Evolutionary conservation across 1,140 invertebrate species (phyloP).

Genomic region (Steinernema khuongi): DNA sequence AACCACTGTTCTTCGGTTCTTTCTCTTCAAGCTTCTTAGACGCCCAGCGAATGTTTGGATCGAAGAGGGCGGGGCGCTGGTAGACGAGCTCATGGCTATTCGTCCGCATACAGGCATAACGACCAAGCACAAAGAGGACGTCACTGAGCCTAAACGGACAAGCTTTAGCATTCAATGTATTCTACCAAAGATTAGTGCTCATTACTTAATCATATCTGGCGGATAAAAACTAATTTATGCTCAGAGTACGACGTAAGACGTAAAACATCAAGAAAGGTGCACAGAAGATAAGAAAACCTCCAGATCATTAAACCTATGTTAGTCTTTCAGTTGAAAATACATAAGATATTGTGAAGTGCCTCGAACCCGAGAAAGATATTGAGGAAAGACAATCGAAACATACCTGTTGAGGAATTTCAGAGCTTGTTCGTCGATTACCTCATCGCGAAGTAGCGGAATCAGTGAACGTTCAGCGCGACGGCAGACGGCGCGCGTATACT

Average conservation of each 20-base stretch:
- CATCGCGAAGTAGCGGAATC: constrained; percentile 34
- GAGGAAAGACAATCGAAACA: background rate
- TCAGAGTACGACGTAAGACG: too few species aligned
- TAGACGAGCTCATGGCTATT: background rate
- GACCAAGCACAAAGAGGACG: constrained; percentile 40
- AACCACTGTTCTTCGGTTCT: background rate
- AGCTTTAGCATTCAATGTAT: too few species aligned
- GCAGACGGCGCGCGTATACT: constrained; percentile 34
- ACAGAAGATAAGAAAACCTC: too few species aligned
- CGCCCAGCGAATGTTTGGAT: constrained; percentile 7
- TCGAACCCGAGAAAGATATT: background rate
- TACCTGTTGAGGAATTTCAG: constrained; percentile 40
- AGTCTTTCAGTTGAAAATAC: too few species aligned
- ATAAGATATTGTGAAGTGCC: background rate
- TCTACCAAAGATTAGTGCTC: too few species aligned
- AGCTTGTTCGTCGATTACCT: constrained; percentile 33
- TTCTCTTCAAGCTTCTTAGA: background rate
- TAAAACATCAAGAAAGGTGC: too few species aligned
- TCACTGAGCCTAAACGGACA: constrained; percentile 39
- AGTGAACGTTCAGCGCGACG: constrained; percentile 32
- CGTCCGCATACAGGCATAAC: constrained; percentile 34
- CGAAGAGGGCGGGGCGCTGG: constrained; percentile 1
- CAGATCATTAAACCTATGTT: too few species aligned
- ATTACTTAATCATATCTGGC: too few species aligned
- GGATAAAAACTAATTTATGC: too few species aligned